These are phyloP conservation scores for Orycteropus afer DNA, from an alignment of 2,113 vertebrate genomes.

Conservation along the genomic window DNA sequence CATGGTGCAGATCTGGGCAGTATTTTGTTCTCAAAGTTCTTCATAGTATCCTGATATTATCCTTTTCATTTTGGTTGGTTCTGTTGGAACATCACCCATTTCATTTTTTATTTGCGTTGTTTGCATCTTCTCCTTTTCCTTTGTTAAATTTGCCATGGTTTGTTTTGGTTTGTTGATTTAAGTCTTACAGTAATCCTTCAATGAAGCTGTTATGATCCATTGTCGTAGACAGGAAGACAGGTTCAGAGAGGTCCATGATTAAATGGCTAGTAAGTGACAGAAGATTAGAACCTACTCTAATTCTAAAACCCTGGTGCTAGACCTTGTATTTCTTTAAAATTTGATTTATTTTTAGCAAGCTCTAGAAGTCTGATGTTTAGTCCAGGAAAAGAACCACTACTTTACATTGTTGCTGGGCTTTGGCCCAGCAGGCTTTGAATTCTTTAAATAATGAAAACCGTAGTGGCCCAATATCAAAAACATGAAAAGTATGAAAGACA, in stretches of 20 bases:
- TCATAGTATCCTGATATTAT: no score
- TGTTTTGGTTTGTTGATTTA: no score
- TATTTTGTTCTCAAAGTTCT: no score
- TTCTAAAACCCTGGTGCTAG: neutral
- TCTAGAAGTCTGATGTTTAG: neutral
- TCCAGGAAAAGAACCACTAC: neutral
- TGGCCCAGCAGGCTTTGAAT: neutral
- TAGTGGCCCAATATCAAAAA: neutral
- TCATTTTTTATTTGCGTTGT: no score
- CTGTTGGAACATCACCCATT: no score
- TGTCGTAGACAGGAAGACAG: neutral
- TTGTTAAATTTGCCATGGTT: no score
- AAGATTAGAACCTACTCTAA: neutral
- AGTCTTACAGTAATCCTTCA: neutral
- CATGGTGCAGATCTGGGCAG: no score
- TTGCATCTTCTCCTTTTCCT: no score
- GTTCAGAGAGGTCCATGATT: neutral
- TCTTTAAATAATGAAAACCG: neutral
- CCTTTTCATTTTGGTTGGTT: no score
- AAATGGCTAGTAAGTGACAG: neutral
- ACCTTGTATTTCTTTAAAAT: neutral
- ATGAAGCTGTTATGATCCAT: neutral
- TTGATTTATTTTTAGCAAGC: neutral
- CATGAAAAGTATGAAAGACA: neutral
- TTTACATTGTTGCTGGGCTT: neutral